These are phyloP conservation scores for Cataglyphis livida DNA, from an alignment of 2,888 invertebrate genomes.

Conservation along the genomic window DNA sequence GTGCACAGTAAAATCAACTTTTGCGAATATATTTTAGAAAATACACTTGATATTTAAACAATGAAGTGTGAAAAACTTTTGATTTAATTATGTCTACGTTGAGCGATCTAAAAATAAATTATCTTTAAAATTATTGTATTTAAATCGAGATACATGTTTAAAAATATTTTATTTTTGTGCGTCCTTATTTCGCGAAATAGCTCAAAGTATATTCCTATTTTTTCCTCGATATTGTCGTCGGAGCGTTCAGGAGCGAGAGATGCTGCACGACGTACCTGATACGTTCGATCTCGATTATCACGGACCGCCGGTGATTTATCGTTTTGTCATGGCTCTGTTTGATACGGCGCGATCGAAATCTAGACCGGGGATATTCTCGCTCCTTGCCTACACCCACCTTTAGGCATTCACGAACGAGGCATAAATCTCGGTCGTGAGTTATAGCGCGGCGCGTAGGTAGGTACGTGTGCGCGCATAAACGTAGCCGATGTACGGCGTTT, in stretches of 20 bases:
- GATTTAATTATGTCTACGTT: background rate
- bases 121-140: background rate
- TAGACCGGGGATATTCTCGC: conserved; percentile 56
- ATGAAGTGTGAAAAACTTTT: background rate
- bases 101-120: background rate
- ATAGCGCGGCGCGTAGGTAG: conserved; percentile 47
- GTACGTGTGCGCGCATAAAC: conserved; percentile 53
- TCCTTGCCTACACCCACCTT: conserved; percentile 57
- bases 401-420: conserved; percentile 56
- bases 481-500: conserved; percentile 34
- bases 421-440: conserved; percentile 71
- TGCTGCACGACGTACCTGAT: conserved; percentile 40
- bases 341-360: conserved; percentile 66
- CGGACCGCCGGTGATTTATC: conserved; percentile 58
- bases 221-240: conserved; percentile 5
- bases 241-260: conserved; percentile 45
- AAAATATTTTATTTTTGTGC: background rate
- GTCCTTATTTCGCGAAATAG: background rate
- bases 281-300: conserved; percentile 48
- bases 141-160: background rate
- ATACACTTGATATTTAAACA: background rate
- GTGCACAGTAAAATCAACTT: background rate
- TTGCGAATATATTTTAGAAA: background rate
- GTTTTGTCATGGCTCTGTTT: conserved; percentile 62
- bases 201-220: background rate